Evolutionary conservation across 2,888 invertebrate species (phyloP).

Genomic region (Nymphalis polychloros): DNA sequence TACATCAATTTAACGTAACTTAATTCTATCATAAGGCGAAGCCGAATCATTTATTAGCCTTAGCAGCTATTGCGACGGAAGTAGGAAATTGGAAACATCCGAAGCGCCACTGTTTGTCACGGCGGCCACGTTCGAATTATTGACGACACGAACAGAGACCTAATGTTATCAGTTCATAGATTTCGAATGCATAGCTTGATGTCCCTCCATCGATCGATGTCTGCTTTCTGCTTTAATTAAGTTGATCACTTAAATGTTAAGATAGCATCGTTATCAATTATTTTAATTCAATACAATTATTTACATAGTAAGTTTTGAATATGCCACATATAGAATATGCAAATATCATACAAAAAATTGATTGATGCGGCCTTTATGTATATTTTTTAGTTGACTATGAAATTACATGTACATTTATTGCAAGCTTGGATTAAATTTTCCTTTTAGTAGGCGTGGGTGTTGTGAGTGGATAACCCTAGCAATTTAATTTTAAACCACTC

Average conservation of each 20-base stretch:
- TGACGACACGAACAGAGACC: slow-evolving; percentile 51
- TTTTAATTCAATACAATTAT: background rate
- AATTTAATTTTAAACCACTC: too few species aligned
- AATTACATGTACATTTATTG: too few species aligned
- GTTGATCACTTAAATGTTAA: slow-evolving; percentile 13
- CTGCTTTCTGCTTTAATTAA: slow-evolving; percentile 12
- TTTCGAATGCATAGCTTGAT: slow-evolving; percentile 31
- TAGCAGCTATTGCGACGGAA: slow-evolving; percentile 39
- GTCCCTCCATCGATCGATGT: slow-evolving; percentile 23
- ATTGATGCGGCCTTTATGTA: too few species aligned
- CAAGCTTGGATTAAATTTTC: too few species aligned
- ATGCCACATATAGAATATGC: background rate
- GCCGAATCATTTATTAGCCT: slow-evolving; percentile 27
- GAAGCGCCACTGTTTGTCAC: slow-evolving; percentile 59
- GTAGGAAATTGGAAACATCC: slow-evolving; percentile 71
- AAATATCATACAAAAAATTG: too few species aligned
- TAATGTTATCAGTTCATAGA: slow-evolving; percentile 46
- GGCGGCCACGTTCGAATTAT: slow-evolving; percentile 47
- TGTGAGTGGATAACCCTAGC: too few species aligned
- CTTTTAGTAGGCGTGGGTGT: too few species aligned
- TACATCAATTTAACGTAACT: slow-evolving; percentile 4
- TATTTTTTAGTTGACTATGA: too few species aligned
- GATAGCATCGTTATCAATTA: background rate
- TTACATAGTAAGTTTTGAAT: background rate
- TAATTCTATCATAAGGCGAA: background rate